Evolutionary conservation across 2,113 vertebrate species (phyloP), one percentile per base, ranked within the genome.

Genomic region (Aythya baeri): DNA sequence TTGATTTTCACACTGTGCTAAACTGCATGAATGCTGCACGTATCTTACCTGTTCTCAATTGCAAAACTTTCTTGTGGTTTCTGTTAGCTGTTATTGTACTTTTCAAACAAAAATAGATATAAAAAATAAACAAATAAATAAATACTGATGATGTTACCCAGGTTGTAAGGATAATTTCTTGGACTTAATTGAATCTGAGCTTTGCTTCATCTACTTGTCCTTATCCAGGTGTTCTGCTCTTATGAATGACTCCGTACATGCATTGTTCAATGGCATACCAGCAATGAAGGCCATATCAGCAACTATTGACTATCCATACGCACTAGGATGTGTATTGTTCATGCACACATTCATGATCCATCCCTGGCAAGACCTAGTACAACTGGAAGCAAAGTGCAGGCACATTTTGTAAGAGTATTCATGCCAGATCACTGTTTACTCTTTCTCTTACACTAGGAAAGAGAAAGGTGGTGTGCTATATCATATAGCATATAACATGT

Each of bases 331-430:
- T 58, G 13, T 62, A 36, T 31, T 31, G 20, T 49, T 34, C 46
- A 21, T 13, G n/a, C 12, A 62, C 3, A 29, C 0, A 0, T 11
- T 36, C n/a, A 38, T 11, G 32, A 22, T n/a, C 43, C 21, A 54
- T 57, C 16, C 31, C 36, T 41, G 27, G 38, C 49, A 87, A 79
- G 26, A 75, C 27, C 22, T 46, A 52, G 2, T 61, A 43, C 25
- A 38, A 70, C 5, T 2, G 9, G 26, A 73, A 91, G 20, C 15
- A 21, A 72, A 94, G 89, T 31, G 23, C 21, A 90, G 17, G 0
- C 44, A 65, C 2, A 1, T 70, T 79, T 78, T 70, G 3, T 16
- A 62, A 10, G 5, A 34, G 5, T 9, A 7, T 59, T 86, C 50
- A 32, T 49, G 43, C 18, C 41, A 81, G 80, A 77, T 67, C 13